These are phyloP conservation scores for Hoplodrina ambigua DNA, from an alignment of 2,888 invertebrate species.

Conservation along the genomic window DNA sequence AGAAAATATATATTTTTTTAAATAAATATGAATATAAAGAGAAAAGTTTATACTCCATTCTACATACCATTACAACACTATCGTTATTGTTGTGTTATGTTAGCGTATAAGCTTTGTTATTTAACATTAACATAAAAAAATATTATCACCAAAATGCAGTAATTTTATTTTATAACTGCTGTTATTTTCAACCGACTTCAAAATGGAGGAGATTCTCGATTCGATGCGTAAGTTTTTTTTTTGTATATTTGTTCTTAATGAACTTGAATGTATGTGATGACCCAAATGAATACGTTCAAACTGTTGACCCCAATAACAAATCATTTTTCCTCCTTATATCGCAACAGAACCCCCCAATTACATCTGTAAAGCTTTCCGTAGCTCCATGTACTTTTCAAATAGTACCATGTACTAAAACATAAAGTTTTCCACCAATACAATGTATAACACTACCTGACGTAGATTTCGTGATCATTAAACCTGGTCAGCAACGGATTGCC, in stretches of 20 bases:
- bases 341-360: background rate
- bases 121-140: too few relatives aligned
- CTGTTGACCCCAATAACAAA: background rate
- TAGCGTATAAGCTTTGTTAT: too few relatives aligned
- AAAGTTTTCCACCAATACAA: constrained; percentile 55
- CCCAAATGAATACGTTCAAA: background rate
- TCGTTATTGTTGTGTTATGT: too few relatives aligned
- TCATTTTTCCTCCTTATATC: background rate
- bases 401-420: constrained; percentile 12
- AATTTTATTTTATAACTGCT: too few relatives aligned
- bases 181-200: too few relatives aligned
- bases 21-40: background rate
- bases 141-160: too few relatives aligned
- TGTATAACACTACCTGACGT: constrained; percentile 94
- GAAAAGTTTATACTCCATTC: background rate
- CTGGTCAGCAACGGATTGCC: constrained; percentile 95
- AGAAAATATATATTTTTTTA: background rate
- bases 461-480: constrained; percentile 93
- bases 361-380: background rate
- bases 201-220: too few relatives aligned
- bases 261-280: background rate
- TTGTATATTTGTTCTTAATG: too few relatives aligned
- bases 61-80: too few relatives aligned
- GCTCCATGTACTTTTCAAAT: background rate
- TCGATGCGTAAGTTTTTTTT: too few relatives aligned